Conservation (phyloP, 2,888 invertebrate species). For the Halocaridina rubra region DNA sequence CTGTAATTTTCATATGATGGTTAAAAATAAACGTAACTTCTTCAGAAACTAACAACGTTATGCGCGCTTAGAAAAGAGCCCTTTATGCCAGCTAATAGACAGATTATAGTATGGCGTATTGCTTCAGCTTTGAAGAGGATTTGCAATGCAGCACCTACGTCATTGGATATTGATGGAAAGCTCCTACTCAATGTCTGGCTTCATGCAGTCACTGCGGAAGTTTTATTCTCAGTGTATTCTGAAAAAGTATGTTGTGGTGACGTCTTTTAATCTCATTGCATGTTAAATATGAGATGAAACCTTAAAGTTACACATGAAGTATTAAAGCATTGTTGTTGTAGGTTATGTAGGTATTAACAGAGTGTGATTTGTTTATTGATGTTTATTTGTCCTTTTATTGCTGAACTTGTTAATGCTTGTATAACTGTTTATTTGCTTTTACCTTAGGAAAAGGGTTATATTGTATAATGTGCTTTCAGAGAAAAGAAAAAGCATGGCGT, state of each 20-base stretch:
- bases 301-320: too few relatives aligned
- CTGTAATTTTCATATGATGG: too few relatives aligned
- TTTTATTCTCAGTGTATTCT: conserved; percentile 4
- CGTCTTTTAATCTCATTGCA: too few relatives aligned
- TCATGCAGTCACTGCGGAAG: conserved; percentile 18
- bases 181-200: conserved; percentile 26
- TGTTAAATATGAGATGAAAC: too few relatives aligned
- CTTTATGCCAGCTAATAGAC: conserved; percentile 18
- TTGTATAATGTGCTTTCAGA: neutral
- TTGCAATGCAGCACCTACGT: neutral
- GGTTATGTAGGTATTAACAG: too few relatives aligned
- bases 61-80: conserved; percentile 14
- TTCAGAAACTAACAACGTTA: neutral
- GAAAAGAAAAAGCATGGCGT: conserved; percentile 13
- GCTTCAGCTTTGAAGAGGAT: neutral
- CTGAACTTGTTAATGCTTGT: too few relatives aligned
- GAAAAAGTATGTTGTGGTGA: too few relatives aligned
- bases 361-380: too few relatives aligned
- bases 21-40: neutral
- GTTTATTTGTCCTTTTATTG: too few relatives aligned
- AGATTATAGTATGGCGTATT: conserved; percentile 19
- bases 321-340: too few relatives aligned
- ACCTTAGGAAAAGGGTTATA: too few relatives aligned
- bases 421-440: too few relatives aligned
- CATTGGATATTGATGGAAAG: neutral